Base-by-base conservation (phyloP, 2,797 vertebrate species). In the Acrossocheilus fasciatus region DNA sequence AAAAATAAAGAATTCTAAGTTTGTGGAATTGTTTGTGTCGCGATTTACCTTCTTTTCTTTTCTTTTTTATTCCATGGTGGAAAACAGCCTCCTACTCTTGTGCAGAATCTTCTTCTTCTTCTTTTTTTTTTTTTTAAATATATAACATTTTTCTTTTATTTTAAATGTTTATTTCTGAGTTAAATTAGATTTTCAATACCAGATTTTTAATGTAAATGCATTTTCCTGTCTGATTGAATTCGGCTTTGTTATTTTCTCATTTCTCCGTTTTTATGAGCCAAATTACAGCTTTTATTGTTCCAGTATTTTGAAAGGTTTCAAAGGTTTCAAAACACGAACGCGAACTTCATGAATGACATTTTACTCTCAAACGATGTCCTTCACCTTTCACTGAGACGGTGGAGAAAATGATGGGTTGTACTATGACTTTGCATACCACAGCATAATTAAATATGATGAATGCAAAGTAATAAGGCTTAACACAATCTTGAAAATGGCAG, bases 311-410 rank as follows among this genome's bases (percentile, higher is more conserved):
- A 81, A 75, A 81, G 70, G 30, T 66, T 81, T 62, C 41, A 45
- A 43, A 34, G 68, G 23, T 73, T 76, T 76, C 26, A 74, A 54
- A 62, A 73, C 66, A 84, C n/a, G 52, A 74, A 68, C 3, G 4
- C 57, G 45, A 68, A 47, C 78, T 83, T 70, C 87, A 45, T 72
- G 84, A 91, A 87, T 90, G 92, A 78, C 86, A 88, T 90, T 91
- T 88, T 41, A 91, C 88, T 79, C 69, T 50, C 26, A 43, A 34
- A 73, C 83, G 91, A 91, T 91, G 92, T 89, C 91, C 87, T 82
- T 94, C 92, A 92, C 93, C 93, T 93, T 93, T 92, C 90, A 93
- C 93, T 92, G 88, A 89, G 90, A 90, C 84, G 18, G 83, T 70
- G 69, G 84, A 90, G 85, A 75, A 92, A 94, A 94, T 92, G 52